Conservation (phyloP, 2,797 vertebrate species). For the Alcedo quadribrachys region DNA sequence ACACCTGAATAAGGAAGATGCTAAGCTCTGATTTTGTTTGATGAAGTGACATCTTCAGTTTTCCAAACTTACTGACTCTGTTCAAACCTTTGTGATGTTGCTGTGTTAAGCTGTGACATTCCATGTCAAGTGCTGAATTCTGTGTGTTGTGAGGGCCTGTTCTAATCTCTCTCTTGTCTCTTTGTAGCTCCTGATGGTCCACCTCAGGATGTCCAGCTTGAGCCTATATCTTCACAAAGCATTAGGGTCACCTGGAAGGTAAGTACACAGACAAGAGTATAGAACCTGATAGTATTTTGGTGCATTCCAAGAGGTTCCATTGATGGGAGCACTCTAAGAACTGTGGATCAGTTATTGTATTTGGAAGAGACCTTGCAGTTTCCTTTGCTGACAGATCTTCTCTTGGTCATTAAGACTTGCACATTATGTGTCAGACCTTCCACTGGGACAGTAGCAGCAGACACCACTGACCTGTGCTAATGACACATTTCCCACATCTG, state of each 20-base stretch:
- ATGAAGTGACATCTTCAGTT: not conserved
- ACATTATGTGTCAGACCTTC: not conserved
- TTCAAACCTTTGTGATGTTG: not conserved
- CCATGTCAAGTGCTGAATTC: not conserved
- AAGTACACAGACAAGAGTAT: not conserved
- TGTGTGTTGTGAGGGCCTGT: not conserved
- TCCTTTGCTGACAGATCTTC: not conserved
- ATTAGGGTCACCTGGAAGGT: conserved; percentile 99
- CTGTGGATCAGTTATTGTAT: not conserved
- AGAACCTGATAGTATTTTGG: not conserved
- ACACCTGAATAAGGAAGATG: not conserved
- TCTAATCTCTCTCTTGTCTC: conserved; percentile 36
- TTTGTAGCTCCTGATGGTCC: conserved; percentile 93
- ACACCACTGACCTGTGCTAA: not conserved
- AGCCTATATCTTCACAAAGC: conserved; percentile 96
- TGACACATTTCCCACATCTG: not conserved
- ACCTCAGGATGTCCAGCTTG: conserved; percentile 93
- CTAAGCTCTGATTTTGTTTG: not conserved
- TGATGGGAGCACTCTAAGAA: not conserved
- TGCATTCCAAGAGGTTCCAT: not conserved
- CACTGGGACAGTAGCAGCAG: not conserved
- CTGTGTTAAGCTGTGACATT: not conserved
- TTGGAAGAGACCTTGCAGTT: not conserved
- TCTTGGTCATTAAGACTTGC: not conserved
- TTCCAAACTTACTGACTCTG: not conserved